Evolutionary conservation across 2,113 vertebrate genomes (phyloP).

Genomic region (Phrynosoma blainvillii): DNA sequence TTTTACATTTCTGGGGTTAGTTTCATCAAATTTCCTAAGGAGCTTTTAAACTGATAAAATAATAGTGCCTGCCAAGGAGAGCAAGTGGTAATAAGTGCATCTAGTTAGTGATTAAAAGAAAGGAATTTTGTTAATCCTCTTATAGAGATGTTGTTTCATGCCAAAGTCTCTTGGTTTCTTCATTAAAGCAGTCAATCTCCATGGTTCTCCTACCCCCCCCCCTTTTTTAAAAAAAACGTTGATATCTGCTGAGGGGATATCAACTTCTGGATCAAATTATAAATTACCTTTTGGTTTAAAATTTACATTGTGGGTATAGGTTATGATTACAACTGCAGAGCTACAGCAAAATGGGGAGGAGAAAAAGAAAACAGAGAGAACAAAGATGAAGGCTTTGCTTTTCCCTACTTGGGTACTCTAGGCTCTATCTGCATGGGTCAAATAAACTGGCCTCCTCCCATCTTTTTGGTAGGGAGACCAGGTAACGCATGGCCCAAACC

Average conservation of each 20-base stretch:
- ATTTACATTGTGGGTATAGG: neutral
- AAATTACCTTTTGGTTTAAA: slow-evolving; percentile 10
- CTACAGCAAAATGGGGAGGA: neutral
- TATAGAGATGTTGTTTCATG: slow-evolving; percentile 70
- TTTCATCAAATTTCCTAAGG: slow-evolving; percentile 53
- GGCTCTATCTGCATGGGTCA: too few species aligned
- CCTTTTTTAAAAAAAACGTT: slow-evolving; percentile 37
- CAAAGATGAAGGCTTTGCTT: neutral
- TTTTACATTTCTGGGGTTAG: slow-evolving; percentile 19
- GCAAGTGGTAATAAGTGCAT: slow-evolving; percentile 61
- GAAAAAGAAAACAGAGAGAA: neutral
- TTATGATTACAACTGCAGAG: neutral
- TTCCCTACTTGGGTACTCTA: neutral
- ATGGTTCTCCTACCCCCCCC: neutral
- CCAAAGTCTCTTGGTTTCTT: slow-evolving; percentile 59
- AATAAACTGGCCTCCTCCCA: too few species aligned
- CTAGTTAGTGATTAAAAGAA: slow-evolving; percentile 65
- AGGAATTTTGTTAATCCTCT: slow-evolving; percentile 74
- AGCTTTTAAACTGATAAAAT: slow-evolving; percentile 61
- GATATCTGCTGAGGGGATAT: slow-evolving; percentile 28
- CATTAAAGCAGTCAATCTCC: slow-evolving; percentile 54
- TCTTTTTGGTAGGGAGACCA: too few species aligned
- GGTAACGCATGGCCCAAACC: too few species aligned
- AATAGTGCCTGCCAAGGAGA: slow-evolving; percentile 59
- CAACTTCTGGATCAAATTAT: slow-evolving; percentile 35